A percentile compares a stretch with the other conserved stretches of the same genome.
Evolutionary conservation across 1,140 invertebrate genomes (phyloP).

Genomic region (Uloborus diversus): DNA sequence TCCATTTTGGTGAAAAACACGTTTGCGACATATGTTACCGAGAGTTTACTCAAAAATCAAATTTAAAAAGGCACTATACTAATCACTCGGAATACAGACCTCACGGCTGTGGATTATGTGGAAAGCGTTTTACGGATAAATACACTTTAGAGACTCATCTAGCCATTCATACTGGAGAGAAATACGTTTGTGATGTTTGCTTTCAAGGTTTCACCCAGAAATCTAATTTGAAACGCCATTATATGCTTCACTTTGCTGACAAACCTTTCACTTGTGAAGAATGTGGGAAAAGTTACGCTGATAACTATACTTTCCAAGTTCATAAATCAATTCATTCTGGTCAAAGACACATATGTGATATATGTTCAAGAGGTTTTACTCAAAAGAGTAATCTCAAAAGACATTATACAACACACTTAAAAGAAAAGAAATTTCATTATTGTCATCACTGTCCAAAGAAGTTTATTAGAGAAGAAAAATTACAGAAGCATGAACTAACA

Average conservation of each 20-base stretch:
- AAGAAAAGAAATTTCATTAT: slow-evolving; percentile 43
- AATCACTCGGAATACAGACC: slow-evolving; percentile 42
- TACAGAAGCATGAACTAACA: slow-evolving; percentile 41
- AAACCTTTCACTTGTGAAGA: slow-evolving; percentile 53
- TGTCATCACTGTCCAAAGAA: slow-evolving; percentile 45
- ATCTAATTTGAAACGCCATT: slow-evolving; percentile 48
- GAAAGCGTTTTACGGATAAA: slow-evolving; percentile 44
- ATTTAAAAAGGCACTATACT: slow-evolving; percentile 38
- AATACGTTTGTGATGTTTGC: slow-evolving; percentile 43
- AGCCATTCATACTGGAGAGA: slow-evolving; percentile 41
- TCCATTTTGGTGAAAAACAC: slow-evolving; percentile 40
- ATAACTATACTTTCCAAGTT: slow-evolving; percentile 37
- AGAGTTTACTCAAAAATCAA: slow-evolving; percentile 49
- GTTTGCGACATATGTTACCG: slow-evolving; percentile 40
- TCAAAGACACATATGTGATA: slow-evolving; percentile 31
- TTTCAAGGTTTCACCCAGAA: slow-evolving; percentile 39
- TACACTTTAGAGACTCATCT: slow-evolving; percentile 40
- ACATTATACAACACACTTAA: slow-evolving; percentile 24
- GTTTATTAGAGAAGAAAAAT: slow-evolving; percentile 39
- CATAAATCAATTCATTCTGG: slow-evolving; percentile 42
- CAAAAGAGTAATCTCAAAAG: slow-evolving; percentile 47
- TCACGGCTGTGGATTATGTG: slow-evolving; percentile 39
- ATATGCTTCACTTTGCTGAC: slow-evolving; percentile 46
- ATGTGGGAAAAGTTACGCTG: slow-evolving; percentile 56
- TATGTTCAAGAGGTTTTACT: slow-evolving; percentile 37